Evolutionary conservation across 2,797 vertebrate genomes (phyloP), one percentile per base, ranked within the genome.

Genomic region (Chaunax sp.): DNA sequence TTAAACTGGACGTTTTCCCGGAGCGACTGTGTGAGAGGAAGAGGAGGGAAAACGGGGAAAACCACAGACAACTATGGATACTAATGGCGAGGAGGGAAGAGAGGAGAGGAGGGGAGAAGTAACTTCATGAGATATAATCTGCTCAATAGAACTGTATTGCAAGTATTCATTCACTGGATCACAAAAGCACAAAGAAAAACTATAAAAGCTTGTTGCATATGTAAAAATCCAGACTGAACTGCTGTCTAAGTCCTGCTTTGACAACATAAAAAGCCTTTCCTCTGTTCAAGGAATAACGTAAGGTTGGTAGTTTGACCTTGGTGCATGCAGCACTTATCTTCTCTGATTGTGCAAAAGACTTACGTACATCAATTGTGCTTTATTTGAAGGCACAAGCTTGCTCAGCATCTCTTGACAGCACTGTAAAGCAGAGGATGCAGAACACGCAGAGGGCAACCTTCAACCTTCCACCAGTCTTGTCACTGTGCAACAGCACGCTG

Each of bases 1-100:
- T 87, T 47, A 30, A 77, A 61, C 75, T 88, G 85, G 85, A 87
- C 0, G 28, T 49, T 54, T 85, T 85, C 77, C 87, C 81, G 77
- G 81, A 82, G 45, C 63, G 50, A 23, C 44, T 63, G 51, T 20
- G 47, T 46, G 65, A 58, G 41, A 49, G 49, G 37, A 25, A 22
- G 33, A 23, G 33, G 20, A 23, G 54, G 56, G 40, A 66, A 26
- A 47, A 55, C 22, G 57, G 54, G 68, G 67, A 52, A 74, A 80
- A 78, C 62, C 49, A 69, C 59, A 55, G 58, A 82, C 53, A 52
- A 75, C 63, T 44, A 61, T 63, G 57, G 41, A 73, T 57, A 20
- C 30, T 68, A 65, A 69, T 35, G 40, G 56, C 2, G 20, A 49
- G 45, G 54, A 38, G 20, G 50, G 47, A n/a, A 20, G 52, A 47